Base-by-base conservation (phyloP, 1,140 invertebrate species). In the Temnothorax nylanderi region DNA sequence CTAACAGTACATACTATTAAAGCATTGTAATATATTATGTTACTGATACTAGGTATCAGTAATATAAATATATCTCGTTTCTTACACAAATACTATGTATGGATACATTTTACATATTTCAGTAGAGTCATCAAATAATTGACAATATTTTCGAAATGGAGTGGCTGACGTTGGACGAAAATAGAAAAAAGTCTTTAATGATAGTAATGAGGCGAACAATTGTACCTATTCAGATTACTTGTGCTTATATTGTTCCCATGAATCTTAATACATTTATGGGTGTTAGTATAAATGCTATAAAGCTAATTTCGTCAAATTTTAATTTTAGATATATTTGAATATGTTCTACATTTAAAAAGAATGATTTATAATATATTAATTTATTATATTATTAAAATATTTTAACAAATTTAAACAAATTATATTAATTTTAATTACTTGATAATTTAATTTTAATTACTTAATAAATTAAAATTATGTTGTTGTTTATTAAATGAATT, bases 171-270 rank as follows among this genome's bases (percentile, higher is more conserved):
- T 80, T 86, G 2, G 41, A 67, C 5, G n/a, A 21, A 18, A 76
- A 58, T 37, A 26, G 11, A 3, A 81, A 69, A 13, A 85, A 49
- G 2, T 71, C 64, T 47, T 10, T 91, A 21, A 16, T 90, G 3
- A 84, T 84, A 11, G 64, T 91, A 13, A 90, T 91, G 77, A 78
- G 0, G 3, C 90, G 87, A 1, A 18, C 87, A 5, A 49, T 56
- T 67, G 34, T 2, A 1, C 89, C 90, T n/a, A 86, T 91, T 16
- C 81, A 90, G 16, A 78, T 91, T 34, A 88, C 72, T 3, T 87
- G 64, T 0, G 18, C 13, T n/a, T 34, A 84, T 18, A 6, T 88
- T 7, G 41, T 90, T 6, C 56, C 76, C 1, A 26, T 91, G n/a
- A 84, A 86, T 26, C 56, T 90, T 0, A 47, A 87, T 10, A 65